Base-by-base conservation (phyloP, 2,888 invertebrate genomes). In the Xestobium rufovillosum region DNA sequence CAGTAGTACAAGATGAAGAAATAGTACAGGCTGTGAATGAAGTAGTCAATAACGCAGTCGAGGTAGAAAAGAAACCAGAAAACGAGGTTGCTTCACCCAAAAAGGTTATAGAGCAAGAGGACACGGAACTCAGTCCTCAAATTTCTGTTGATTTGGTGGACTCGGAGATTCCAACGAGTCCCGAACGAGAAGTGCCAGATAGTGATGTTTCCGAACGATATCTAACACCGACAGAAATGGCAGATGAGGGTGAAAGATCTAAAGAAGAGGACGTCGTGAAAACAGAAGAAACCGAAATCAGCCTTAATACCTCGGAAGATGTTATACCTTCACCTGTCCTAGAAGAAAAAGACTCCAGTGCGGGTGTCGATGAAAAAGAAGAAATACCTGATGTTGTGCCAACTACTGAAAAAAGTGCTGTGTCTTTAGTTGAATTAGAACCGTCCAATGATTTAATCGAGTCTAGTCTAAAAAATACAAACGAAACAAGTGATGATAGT, bases 181-280 rank as follows among this genome's bases (percentile, higher is more conserved):
- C 63, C 3, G 71, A 78, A 52, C 69, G 72, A 45, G 79, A 79
- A 60, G 69, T 76, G 25, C 71, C 75, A 42, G 71, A 80, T 32
- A 80, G 79, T 46, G 80, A 82, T 59, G 72, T 75, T 43, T 80
- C 80, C 31, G 81, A 82, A 53, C 68, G 51, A 34, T 80, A 80
- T 54, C 62, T 79, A 43, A 80, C 80, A 31, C 80, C 80, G 13
- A 79, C 78, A 26, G 80, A 80, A 59, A 68, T 73, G 25, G 70
- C 71, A 14, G 65, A 66, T 48, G 52, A 56, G 9, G 52, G 54
- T n/a, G 58, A 57, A 34, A 59, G 54, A 43, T 58, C 59, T 33
- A 60, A 62, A 28, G 52, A 52, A 26, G 39, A 34, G 8, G 42
- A 44, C 31, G 42, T 33, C 4, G 49, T 48, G 14, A 12, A 28